phyloP scores from a whole-genome alignment of 2,797 vertebrate species.

The Myotis daubentonii region DNA sequence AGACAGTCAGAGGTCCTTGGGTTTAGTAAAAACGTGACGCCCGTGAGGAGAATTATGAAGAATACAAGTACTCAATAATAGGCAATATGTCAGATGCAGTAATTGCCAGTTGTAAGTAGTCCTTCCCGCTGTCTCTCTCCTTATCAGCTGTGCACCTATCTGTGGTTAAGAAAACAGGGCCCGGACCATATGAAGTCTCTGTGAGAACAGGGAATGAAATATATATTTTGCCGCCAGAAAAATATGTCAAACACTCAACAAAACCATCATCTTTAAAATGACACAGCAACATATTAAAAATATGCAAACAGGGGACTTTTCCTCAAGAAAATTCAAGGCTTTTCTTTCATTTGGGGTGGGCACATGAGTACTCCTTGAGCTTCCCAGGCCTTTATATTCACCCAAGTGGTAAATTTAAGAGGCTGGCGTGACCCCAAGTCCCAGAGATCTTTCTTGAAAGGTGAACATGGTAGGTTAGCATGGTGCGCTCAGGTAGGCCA shows the following conservation, averaged over 20 bases:
- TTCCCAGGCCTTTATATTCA: neutral
- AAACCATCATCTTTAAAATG: conserved; percentile 17
- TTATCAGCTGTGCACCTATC: neutral
- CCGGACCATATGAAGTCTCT: neutral
- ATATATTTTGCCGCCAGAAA: neutral
- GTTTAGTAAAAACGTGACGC: conserved; percentile 68
- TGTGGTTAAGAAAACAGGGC: neutral
- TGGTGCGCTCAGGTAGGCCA: too few species aligned
- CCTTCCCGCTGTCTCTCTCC: neutral
- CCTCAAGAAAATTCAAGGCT: neutral
- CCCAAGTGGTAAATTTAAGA: neutral
- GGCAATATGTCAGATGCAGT: conserved; percentile 34
- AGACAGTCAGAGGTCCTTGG: conserved; percentile 53
- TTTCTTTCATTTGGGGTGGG: neutral
- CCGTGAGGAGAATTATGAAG: conserved; percentile 41
- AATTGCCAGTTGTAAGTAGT: conserved; percentile 25
- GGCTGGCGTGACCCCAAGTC: neutral
- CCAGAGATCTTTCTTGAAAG: neutral
- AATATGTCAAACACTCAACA: neutral
- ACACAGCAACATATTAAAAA: neutral
- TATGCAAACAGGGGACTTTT: neutral
- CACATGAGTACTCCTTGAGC: neutral
- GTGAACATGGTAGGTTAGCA: too few species aligned
- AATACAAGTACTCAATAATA: conserved; percentile 53
- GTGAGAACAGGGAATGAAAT: conserved; percentile 26